Evolutionary conservation across 2,113 vertebrate species (phyloP), one percentile per base, ranked within the genome.

Genomic region (Pseudopodoces humilis): DNA sequence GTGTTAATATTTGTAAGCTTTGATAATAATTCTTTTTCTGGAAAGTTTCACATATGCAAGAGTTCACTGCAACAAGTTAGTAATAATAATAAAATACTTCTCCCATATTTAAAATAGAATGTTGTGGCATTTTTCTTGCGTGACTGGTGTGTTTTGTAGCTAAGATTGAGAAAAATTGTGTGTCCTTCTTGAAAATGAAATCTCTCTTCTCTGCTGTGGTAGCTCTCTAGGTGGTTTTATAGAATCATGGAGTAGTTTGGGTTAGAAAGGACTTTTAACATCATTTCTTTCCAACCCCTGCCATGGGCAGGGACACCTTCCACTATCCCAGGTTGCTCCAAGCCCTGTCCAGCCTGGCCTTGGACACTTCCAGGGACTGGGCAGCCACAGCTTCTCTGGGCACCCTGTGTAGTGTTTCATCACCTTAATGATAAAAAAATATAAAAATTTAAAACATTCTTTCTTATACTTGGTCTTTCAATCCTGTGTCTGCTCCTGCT

Each of bases 261-360:
- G 27, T 65, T 53, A 24, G 68, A 80, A 83, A 25, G 6, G 33
- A 22, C 22, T 31, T 55, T 17, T 3, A 22, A 68, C 15, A 4
- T 2, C 3, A 46, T 33, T 31, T 13, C 0, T 10, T 50, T 33
- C 23, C 43, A 19, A 13, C 1, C 3, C 3, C 19, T 24, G 33
- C 59, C 3, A 0, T 7, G 13, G 6, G 4, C 65, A 71, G 9
- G 44, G 41, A 11, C 30, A 28, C 7, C 43, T 69, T 39, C 31
- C 6, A 8, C 16, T 2, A 4, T 7, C 5, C 5, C 53, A 35
- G 44, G 15, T 18, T 76, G 8, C 44, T 56, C 68, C 69, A 35
- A 83, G 15, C 33, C 22, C 7, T 1, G 0, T 44, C 37, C 56
- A 13, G 0, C 39, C 35, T 63, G 37, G 2, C 24, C 31, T 85